phyloP scores from a whole-genome alignment of 2,113 vertebrate genomes.

The Mastomys natalensis region DNA sequence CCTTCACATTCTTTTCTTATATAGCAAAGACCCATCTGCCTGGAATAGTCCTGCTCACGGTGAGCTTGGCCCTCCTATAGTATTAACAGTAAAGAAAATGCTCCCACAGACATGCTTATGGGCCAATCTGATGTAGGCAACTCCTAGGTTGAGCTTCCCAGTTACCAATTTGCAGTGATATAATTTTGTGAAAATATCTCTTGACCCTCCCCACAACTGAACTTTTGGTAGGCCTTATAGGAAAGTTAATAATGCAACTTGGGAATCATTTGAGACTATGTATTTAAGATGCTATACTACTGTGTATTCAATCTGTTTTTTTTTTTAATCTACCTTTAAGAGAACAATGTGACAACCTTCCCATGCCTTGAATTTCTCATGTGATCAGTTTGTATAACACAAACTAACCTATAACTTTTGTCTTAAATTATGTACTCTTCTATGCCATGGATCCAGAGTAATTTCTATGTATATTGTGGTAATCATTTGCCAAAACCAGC shows the following conservation, averaged over 20 bases:
- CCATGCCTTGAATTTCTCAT: neutral
- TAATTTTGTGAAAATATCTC: neutral
- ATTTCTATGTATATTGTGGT: neutral
- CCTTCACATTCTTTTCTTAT: neutral
- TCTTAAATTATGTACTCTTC: neutral
- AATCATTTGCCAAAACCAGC: neutral
- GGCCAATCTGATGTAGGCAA: neutral
- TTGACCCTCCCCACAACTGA: neutral
- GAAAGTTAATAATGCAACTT: neutral
- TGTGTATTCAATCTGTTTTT: neutral
- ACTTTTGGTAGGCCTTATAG: neutral
- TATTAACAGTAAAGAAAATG: neutral
- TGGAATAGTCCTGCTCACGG: neutral
- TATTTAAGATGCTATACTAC: neutral
- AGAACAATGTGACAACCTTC: neutral
- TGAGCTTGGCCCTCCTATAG: neutral
- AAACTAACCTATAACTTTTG: neutral
- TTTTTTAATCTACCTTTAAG: neutral
- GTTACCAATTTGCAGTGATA: neutral
- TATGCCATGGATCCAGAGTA: neutral
- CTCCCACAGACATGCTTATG: neutral
- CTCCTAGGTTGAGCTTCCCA: neutral
- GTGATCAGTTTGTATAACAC: neutral
- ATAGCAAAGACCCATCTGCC: neutral
- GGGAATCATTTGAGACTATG: neutral